Conservation (phyloP, 2,113 vertebrate genomes). For the Mormoops blainvillei region DNA sequence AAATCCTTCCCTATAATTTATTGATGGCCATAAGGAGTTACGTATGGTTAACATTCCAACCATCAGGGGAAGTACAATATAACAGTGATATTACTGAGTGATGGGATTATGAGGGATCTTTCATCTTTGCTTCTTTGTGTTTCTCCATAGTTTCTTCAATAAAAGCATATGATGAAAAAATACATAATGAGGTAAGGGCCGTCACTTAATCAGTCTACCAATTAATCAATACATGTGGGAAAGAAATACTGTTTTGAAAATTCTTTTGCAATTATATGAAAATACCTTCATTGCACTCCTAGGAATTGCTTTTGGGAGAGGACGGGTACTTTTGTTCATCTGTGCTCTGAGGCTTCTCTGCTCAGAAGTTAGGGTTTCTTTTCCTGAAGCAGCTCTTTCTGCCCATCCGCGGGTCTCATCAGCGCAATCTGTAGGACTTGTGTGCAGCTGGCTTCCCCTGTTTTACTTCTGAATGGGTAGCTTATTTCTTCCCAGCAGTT, state of each 20-base stretch:
- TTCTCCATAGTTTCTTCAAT: background rate
- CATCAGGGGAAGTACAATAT: background rate
- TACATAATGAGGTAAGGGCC: background rate
- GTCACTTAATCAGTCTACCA: background rate
- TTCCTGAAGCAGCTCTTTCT: conserved; percentile 58
- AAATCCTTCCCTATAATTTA: background rate
- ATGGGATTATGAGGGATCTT: background rate
- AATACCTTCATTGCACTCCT: background rate
- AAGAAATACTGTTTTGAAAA: background rate
- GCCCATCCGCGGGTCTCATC: conserved; percentile 23
- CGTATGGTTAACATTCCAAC: background rate
- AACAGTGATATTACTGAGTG: background rate
- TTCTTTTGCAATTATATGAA: background rate
- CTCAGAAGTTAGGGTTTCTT: conserved; percentile 48
- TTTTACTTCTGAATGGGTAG: conserved; percentile 56
- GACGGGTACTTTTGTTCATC: background rate
- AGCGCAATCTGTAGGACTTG: conserved; percentile 36
- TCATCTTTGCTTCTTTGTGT: background rate
- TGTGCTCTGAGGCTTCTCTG: background rate
- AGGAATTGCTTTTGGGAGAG: background rate
- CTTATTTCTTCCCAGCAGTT: conserved; percentile 44
- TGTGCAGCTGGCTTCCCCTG: conserved; percentile 46
- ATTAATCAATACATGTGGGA: background rate
- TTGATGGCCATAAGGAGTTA: background rate
- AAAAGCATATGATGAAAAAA: background rate